These are phyloP conservation scores for Psephotus haematonotus DNA, from an alignment of 2,113 vertebrate species.

Conservation along the genomic window DNA sequence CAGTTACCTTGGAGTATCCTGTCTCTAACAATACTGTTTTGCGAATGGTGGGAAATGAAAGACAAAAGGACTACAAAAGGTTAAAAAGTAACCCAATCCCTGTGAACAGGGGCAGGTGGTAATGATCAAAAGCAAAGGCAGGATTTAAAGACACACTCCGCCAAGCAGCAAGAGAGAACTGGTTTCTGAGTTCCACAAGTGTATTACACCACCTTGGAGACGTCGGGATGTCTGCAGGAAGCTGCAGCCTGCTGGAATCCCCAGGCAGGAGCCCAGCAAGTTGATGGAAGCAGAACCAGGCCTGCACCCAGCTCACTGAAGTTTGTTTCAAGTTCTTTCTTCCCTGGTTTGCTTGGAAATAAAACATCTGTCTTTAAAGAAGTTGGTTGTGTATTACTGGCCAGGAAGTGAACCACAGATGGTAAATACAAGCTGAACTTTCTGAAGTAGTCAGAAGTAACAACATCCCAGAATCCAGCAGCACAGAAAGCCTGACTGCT, in stretches of 20 bases:
- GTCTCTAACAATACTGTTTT: conserved; percentile 39
- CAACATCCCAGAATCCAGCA: not conserved
- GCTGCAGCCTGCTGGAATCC: not conserved
- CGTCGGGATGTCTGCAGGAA: not conserved
- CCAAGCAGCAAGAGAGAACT: conserved; percentile 2
- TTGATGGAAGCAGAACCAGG: not conserved
- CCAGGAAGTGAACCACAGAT: not conserved
- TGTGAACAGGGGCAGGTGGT: conserved; percentile 47
- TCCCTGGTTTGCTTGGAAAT: not conserved
- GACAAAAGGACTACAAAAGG: conserved; percentile 53
- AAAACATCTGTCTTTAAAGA: not conserved
- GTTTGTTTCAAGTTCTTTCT: not conserved
- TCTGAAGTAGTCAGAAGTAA: not conserved
- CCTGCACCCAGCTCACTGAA: not conserved
- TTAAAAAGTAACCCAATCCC: conserved; percentile 62
- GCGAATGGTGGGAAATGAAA: conserved; percentile 46
- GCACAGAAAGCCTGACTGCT: not conserved
- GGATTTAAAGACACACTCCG: conserved; percentile 39
- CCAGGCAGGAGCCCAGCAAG: not conserved
- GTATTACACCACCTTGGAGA: not conserved
- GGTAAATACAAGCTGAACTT: not conserved
- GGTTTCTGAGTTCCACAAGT: conserved; percentile 25
- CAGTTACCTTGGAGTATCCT: conserved; percentile 35
- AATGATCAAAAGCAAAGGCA: conserved; percentile 49
- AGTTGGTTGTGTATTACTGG: not conserved